phyloP scores from a whole-genome alignment of 1,140 invertebrate species.

The Drosophila jambulina region DNA sequence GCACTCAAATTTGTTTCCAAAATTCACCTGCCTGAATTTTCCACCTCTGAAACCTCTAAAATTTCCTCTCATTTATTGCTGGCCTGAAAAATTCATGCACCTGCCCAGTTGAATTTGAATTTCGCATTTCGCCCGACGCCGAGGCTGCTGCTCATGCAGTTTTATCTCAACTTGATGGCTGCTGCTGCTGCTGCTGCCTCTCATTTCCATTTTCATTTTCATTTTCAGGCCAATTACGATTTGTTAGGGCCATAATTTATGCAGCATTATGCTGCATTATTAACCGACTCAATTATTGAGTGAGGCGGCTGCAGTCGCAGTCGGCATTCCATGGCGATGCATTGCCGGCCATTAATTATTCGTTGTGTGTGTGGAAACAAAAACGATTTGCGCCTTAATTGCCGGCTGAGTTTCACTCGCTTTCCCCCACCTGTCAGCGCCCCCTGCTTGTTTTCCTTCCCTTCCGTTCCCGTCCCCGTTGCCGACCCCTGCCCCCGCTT shows the following conservation, averaged over 20 bases:
- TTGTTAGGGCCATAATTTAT: slow-evolving; percentile 50
- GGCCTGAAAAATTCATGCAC: slow-evolving; percentile 6
- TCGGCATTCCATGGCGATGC: slow-evolving; percentile 7
- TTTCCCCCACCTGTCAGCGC: slow-evolving; percentile 35
- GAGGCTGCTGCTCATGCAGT: slow-evolving; percentile 5
- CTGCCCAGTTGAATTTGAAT: slow-evolving; percentile 12
- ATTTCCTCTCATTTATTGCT: not conserved
- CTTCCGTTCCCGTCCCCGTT: not conserved
- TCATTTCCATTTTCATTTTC: slow-evolving; percentile 16
- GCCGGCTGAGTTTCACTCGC: slow-evolving; percentile 36
- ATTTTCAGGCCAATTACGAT: slow-evolving; percentile 38
- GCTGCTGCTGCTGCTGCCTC: not conserved
- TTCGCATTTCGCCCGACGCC: slow-evolving; percentile 3
- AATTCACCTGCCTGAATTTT: not conserved
- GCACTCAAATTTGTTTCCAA: not conserved
- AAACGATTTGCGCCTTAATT: slow-evolving; percentile 52
- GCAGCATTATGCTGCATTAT: slow-evolving; percentile 57
- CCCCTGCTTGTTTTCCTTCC: not conserved
- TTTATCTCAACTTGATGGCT: slow-evolving; percentile 14
- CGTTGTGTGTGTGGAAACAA: slow-evolving; percentile 31
- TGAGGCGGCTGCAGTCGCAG: slow-evolving; percentile 16
- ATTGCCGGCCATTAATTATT: slow-evolving; percentile 46
- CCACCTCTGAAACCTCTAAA: no score
- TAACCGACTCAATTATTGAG: slow-evolving; percentile 62
- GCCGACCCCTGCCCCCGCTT: not conserved